Conservation (phyloP, 53 echinoderm and acorn worm species). For the Paracentrotus lividus region DNA sequence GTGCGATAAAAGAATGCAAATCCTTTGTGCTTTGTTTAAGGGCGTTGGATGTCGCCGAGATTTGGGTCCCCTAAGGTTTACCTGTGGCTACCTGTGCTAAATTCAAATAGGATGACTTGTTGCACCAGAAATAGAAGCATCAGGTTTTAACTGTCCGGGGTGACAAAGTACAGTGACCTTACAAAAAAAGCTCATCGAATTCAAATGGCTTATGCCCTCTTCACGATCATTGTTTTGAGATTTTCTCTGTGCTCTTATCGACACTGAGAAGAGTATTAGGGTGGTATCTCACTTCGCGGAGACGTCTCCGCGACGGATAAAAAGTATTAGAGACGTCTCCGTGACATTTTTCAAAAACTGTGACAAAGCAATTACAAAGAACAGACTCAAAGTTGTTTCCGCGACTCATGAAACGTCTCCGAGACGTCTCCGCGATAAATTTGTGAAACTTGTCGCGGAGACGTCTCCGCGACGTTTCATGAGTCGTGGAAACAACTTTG, state of each 20-base stretch:
- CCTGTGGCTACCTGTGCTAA: not conserved
- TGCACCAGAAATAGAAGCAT: not conserved
- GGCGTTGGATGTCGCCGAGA: not conserved
- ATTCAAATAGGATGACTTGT: conserved; percentile 9
- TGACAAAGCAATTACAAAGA: too few relatives aligned
- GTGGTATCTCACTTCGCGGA: too few relatives aligned
- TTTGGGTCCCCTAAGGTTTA: not conserved
- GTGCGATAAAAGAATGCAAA: conserved; percentile 55
- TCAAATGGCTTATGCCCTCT: conserved; percentile 8
- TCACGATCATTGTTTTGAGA: not conserved
- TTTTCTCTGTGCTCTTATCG: not conserved
- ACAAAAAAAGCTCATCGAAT: conserved; percentile 11
- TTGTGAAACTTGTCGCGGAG: too few relatives aligned
- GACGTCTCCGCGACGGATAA: too few relatives aligned
- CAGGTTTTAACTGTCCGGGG: not conserved
- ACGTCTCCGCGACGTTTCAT: too few relatives aligned
- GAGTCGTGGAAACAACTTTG: too few relatives aligned
- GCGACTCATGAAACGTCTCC: too few relatives aligned
- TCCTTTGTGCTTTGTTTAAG: conserved; percentile 67
- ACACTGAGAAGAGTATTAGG: not conserved
- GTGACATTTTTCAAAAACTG: too few relatives aligned
- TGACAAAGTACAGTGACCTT: conserved; percentile 48
- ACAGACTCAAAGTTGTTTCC: too few relatives aligned
- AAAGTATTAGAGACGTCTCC: too few relatives aligned
- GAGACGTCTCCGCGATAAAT: too few relatives aligned